phyloP scores from a whole-genome alignment of 2,888 invertebrate species.

The Eupithecia tripunctaria region DNA sequence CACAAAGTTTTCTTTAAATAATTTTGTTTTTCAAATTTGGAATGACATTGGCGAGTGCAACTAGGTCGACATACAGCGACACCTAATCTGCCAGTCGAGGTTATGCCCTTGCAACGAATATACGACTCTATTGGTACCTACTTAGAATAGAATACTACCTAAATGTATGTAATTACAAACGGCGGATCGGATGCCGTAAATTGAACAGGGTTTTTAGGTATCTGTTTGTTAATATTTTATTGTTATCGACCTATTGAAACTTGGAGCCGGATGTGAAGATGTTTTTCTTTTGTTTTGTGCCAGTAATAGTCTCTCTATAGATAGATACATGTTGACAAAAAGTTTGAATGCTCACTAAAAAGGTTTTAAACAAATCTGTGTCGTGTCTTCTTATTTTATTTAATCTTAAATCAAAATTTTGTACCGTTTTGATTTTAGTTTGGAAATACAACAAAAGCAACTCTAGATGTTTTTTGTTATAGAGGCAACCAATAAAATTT shows the following conservation, averaged over 20 bases:
- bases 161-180: conserved; percentile 67
- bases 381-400: background rate
- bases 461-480: background rate
- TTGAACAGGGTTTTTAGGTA: conserved; percentile 33
- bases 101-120: conserved; percentile 57
- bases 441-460: background rate
- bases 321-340: too few relatives aligned
- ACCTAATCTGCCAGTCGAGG: conserved; percentile 58
- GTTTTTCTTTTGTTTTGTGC: background rate
- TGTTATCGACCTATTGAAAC: background rate
- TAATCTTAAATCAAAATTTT: background rate
- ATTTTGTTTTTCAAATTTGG: conserved; percentile 17
- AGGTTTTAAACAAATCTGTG: background rate
- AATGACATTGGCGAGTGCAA: conserved; percentile 19
- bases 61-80: conserved; percentile 42
- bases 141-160: conserved; percentile 22
- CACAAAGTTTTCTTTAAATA: background rate
- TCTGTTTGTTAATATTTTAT: conserved; percentile 13
- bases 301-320: background rate
- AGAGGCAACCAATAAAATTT: background rate
- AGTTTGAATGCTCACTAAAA: background rate
- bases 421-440: background rate
- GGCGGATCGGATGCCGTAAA: conserved; percentile 28
- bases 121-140: conserved; percentile 42
- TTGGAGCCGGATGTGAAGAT: background rate